Percentiles rank a stretch among this genome's conserved stretches.
Conservation (phyloP, 2,888 invertebrate species). For the Netelia inedita region DNA sequence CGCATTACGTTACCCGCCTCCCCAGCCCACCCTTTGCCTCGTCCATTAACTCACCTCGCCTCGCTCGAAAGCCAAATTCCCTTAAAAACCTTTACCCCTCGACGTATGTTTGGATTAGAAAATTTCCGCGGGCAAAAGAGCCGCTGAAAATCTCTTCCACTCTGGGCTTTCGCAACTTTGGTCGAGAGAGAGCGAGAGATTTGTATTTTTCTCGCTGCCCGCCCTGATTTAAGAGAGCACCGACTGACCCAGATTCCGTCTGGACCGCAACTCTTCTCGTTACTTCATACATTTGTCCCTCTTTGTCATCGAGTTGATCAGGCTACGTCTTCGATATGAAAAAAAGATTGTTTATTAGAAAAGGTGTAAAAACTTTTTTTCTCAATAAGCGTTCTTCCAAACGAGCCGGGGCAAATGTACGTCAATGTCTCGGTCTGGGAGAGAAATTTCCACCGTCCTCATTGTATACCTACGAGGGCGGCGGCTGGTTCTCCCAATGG, state of each 20-base stretch:
- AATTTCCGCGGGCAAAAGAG: constrained; percentile 3
- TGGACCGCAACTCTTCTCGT: constrained; percentile 1
- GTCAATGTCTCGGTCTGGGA: constrained; percentile 20
- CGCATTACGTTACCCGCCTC: constrained; percentile 23
- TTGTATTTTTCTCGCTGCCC: constrained; percentile 9
- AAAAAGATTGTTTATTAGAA: constrained; percentile 18
- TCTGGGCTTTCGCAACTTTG: constrained; percentile 13
- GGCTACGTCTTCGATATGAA: constrained; percentile 11
- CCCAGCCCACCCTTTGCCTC: neutral
- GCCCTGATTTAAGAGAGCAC: constrained; percentile 4
- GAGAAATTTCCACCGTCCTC: constrained; percentile 13
- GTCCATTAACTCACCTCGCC: neutral
- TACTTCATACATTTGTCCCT: neutral
- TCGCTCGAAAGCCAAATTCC: neutral
- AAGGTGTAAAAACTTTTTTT: neutral
- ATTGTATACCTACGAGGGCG: constrained; percentile 5
- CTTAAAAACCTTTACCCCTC: constrained; percentile 6
- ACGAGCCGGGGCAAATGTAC: constrained; percentile 6
- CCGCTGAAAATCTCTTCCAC: constrained; percentile 5
- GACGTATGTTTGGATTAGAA: constrained; percentile 14
- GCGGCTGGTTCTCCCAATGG: constrained; percentile 6
- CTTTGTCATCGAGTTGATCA: constrained; percentile 18
- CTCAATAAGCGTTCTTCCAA: constrained; percentile 13
- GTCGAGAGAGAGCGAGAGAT: neutral
- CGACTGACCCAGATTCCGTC: constrained; percentile 44